Conservation (phyloP, 1,140 invertebrate species). For the Argopecten irradians region DNA sequence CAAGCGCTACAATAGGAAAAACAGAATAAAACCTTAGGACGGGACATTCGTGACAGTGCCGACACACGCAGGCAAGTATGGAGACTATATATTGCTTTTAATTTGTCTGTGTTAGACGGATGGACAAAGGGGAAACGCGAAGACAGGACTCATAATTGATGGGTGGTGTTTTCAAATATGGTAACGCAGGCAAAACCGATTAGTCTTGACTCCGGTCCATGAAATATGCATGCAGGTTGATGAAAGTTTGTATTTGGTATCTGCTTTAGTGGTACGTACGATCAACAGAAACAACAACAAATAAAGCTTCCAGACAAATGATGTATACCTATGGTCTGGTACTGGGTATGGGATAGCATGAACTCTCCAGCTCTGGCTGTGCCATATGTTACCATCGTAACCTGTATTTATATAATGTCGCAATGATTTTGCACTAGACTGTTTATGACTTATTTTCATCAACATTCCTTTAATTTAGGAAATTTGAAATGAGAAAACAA, state of each 20-base stretch:
- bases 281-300: not conserved
- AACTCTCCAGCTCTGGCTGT: no score
- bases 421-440: no score
- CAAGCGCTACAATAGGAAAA: not conserved
- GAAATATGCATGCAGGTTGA: conserved; percentile 2
- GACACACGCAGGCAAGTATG: not conserved
- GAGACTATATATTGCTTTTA: conserved; percentile 17
- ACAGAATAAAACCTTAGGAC: not conserved
- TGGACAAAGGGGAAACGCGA: not conserved
- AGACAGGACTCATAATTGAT: not conserved
- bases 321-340: no score
- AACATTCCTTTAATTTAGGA: no score
- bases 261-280: not conserved
- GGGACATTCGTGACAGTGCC: not conserved
- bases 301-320: not conserved
- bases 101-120: conserved; percentile 17
- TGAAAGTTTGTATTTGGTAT: not conserved
- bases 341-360: no score
- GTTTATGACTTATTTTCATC: no score
- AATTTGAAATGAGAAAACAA: no score
- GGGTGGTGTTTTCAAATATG: conserved; percentile 22
- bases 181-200: not conserved
- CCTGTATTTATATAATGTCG: no score
- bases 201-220: not conserved
- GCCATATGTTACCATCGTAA: no score